Percentiles rank a stretch among this genome's conserved stretches.
These are phyloP conservation scores for Sebastes nivosus DNA, from an alignment of 2,797 vertebrate genomes.

Conservation along the genomic window DNA sequence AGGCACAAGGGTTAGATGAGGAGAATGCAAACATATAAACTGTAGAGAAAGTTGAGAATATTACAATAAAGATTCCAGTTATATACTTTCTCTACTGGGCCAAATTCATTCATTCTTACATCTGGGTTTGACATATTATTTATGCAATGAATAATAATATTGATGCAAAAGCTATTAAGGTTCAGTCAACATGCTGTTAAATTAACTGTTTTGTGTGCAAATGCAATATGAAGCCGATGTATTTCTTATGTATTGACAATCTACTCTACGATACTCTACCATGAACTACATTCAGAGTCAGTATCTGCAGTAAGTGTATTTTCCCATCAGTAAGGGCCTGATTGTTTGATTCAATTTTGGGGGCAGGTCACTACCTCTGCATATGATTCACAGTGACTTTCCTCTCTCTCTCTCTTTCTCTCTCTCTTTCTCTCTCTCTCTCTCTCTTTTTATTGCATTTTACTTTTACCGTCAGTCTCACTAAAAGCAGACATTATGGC, in stretches of 20 bases:
- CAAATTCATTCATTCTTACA: constrained; percentile 15
- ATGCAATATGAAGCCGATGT: constrained; percentile 64
- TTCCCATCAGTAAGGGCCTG: constrained; percentile 56
- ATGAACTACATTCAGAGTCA: constrained; percentile 72
- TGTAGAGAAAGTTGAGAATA: constrained; percentile 42
- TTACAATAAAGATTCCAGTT: constrained; percentile 6
- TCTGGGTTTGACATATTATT: constrained; percentile 18
- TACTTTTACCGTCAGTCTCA: constrained; percentile 80
- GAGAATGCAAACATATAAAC: neutral
- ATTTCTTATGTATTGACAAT: constrained; percentile 56
- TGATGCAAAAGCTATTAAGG: constrained; percentile 14
- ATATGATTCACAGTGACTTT: constrained; percentile 57
- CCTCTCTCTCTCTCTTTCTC: constrained; percentile 34
- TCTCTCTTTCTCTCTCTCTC: constrained; percentile 24
- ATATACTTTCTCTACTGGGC: constrained; percentile 41
- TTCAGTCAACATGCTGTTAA: constrained; percentile 41
- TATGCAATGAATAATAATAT: constrained; percentile 20
- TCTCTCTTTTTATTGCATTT: constrained; percentile 57
- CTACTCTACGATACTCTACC: constrained; percentile 69
- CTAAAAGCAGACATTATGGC: constrained; percentile 80
- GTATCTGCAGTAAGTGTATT: constrained; percentile 66
- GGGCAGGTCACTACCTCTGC: constrained; percentile 66
- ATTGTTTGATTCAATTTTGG: constrained; percentile 50
- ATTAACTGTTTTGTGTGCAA: constrained; percentile 58
- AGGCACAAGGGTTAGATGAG: constrained; percentile 25